phyloP scores from a whole-genome alignment of 2,797 vertebrate species.

The Molossus molossus region DNA sequence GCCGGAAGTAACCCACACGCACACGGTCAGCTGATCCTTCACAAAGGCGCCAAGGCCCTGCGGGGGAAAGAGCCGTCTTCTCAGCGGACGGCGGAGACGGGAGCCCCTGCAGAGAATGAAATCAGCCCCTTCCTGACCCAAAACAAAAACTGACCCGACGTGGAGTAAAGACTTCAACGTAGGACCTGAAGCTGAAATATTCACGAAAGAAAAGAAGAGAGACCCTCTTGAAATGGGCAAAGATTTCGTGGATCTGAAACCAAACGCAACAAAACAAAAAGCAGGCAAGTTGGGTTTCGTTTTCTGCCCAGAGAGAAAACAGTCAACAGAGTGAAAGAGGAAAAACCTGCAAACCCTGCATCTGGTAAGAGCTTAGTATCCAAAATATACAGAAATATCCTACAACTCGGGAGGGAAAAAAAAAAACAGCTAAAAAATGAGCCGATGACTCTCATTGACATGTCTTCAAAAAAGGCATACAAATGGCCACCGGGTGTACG shows the following conservation, averaged over 20 bases:
- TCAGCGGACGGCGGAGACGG: too few relatives aligned
- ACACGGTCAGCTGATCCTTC: too few relatives aligned
- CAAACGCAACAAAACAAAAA: neutral
- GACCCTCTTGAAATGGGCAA: neutral
- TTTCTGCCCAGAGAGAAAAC: neutral
- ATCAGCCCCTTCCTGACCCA: neutral
- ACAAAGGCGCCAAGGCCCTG: too few relatives aligned
- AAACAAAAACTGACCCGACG: neutral
- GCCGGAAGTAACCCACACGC: too few relatives aligned
- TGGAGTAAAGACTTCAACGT: neutral
- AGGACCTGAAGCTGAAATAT: neutral
- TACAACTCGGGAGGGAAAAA: too few relatives aligned
- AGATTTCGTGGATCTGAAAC: neutral
- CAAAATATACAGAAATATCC: neutral
- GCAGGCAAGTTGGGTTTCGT: neutral
- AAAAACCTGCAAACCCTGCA: neutral
- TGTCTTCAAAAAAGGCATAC: too few relatives aligned
- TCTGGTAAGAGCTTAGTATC: neutral
- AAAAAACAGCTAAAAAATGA: too few relatives aligned
- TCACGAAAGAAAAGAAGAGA: neutral
- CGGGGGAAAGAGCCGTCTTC: too few relatives aligned
- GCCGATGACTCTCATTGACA: too few relatives aligned
- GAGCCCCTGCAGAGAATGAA: neutral
- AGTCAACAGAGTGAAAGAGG: neutral
- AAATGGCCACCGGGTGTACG: too few relatives aligned